Conservation (phyloP, 2,113 vertebrate species). For the Percopsis transmontana region DNA sequence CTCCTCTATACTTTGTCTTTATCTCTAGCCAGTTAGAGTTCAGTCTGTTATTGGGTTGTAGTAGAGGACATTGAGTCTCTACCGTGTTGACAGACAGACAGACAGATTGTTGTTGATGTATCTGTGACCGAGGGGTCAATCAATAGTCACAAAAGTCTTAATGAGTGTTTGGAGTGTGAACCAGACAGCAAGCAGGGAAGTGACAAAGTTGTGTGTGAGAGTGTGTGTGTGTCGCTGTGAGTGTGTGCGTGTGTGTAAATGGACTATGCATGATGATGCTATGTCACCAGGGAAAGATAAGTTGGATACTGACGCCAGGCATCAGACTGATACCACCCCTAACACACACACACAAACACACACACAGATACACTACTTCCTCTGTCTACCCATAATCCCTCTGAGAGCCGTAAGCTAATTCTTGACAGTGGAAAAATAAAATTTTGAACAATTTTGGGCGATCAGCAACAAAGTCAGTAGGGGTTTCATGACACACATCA, state of each 20-base stretch:
- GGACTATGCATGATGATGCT: constrained; percentile 44
- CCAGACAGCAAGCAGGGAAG: too few species aligned
- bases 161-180: background rate
- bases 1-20: constrained; percentile 58
- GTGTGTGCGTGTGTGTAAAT: constrained; percentile 26
- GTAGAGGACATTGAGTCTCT: constrained; percentile 71
- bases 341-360: constrained; percentile 2
- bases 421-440: background rate
- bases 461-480: too few species aligned
- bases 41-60: constrained; percentile 47
- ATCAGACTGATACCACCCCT: constrained; percentile 46
- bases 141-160: background rate
- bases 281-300: constrained; percentile 61
- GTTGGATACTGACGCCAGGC: constrained; percentile 56
- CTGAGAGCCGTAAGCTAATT: background rate
- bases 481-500: too few species aligned
- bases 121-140: background rate
- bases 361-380: background rate
- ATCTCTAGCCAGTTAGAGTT: constrained; percentile 69
- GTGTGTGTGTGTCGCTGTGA: background rate
- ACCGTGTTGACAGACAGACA: constrained; percentile 1
- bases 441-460: background rate
- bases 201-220: background rate
- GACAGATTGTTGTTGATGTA: background rate
- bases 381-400: background rate